A percentile compares a stretch with the other conserved stretches of the same genome.
Conservation (phyloP, 2,113 vertebrate genomes). For the Dryoscopus gambensis region DNA sequence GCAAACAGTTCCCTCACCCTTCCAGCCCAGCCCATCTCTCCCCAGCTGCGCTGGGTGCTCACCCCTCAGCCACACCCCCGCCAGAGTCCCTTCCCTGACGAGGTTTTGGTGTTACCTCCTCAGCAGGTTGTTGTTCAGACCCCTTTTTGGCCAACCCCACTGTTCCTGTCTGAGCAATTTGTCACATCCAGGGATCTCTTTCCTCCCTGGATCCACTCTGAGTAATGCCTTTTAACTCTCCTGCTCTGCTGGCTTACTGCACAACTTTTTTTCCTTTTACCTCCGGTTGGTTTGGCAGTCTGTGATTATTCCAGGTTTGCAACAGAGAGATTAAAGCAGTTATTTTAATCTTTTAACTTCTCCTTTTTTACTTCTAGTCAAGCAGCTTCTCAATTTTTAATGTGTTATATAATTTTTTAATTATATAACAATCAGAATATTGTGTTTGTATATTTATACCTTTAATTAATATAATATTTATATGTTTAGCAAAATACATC, state of each 20-base stretch:
- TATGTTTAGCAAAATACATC: background rate
- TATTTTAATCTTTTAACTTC: background rate
- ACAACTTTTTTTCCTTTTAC: background rate
- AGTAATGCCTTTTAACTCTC: background rate
- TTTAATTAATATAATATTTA: background rate
- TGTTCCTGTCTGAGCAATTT: background rate
- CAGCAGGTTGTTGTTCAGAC: background rate
- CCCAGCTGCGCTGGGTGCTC: background rate
- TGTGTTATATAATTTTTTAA: background rate
- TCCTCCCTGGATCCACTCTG: background rate
- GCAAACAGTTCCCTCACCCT: background rate
- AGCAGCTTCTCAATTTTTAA: background rate
- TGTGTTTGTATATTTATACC: background rate
- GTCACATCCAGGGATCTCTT: background rate
- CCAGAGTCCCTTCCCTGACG: background rate
- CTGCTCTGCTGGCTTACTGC: background rate
- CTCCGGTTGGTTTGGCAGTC: background rate
- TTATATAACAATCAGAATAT: background rate
- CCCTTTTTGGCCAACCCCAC: background rate
- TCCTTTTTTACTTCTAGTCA: background rate
- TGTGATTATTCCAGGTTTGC: background rate
- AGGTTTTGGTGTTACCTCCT: background rate
- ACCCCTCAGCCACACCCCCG: background rate
- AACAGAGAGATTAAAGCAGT: background rate
- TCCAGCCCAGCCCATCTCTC: background rate